Evolutionary conservation across 2,888 invertebrate species (phyloP), one percentile per base, ranked within the genome.

Genomic region (Acanthopleura granulata): DNA sequence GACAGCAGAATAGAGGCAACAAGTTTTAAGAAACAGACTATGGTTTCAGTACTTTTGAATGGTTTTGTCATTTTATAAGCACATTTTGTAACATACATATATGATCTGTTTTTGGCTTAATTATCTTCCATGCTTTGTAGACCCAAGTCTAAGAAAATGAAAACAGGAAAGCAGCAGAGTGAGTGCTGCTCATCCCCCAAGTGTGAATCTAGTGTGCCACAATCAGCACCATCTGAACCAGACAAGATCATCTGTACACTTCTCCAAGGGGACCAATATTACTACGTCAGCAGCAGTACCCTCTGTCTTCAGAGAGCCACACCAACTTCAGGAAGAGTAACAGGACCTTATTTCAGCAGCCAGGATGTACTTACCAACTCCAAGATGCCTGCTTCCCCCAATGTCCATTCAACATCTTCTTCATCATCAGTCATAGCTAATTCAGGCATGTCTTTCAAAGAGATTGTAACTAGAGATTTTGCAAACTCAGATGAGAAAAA

Each of bases 191-290:
- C 40, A 40, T 9, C 40, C 4, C 9, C 3, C 40, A 40, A 40
- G 40, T 40, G 40, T 40, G 9, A 40, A 40, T 40, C 40, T 40
- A 40, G 40, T 6, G 40, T 40, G 40, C 40, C 40, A 40, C 40
- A 3, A 40, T 40, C 40, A 40, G 4, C 40, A 40, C 40, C 40
- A 40, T 40, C 40, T 40, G 40, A 57, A 22, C 57, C 57, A 57
- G 22, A 57, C 6, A 57, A 57, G 57, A 18, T 57, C 57, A 57
- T 57, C 57, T 57, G 57, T 57, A 57, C 57, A 57, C 57, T 57
- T 22, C 12, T 57, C 57, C 57, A 57, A 57, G 57, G 57, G 57
- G 57, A 57, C 4, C 57, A 57, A n/a, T 57, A 57, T 57, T 57
- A 57, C 22, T 57, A 57, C 57, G 6, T 57, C 12, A 57, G 22